Base-by-base conservation (phyloP, 2,113 vertebrate genomes). In the Pseudorectes ferrugineus region DNA sequence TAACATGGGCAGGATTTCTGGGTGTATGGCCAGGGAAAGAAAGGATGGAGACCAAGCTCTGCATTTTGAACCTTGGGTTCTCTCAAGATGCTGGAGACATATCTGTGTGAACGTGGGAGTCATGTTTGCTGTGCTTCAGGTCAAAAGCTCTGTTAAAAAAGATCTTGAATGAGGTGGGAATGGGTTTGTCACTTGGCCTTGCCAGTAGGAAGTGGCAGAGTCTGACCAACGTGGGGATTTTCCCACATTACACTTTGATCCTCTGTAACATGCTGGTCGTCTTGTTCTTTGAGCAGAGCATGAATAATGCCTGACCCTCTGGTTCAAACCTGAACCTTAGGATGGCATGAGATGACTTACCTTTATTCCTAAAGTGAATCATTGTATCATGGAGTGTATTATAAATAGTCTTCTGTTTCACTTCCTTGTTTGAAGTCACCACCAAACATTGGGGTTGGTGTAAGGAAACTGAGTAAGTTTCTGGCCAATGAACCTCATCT, bases 261-360 rank as follows among this genome's bases (percentile, higher is more conserved):
- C 25, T 63, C 75, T 3, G 0, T 70, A 65, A 36, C 0, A 0
- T 10, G 20, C n/a, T 52, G 46, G 21, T 59, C 0, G 0, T 55
- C 58, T 26, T 29, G 21, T 80, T 85, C 42, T 80, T 83, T 0
- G 0, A 70, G 73, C 38, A 77, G 68, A 71, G 28, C 6, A 0
- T 48, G 68, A 81, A 17, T 49, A 61, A 66, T 54, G 26, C 8
- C 35, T 51, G 29, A 82, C 28, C 15, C 1, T 1, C 36, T 89
- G 35, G 16, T 61, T 90, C 5, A 4, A 54, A 52, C 55, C 58
- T 66, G 70, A 76, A 29, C 51, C 42, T 38, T 35, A 75, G 54
- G 58, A 22, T 28, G 26, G 21, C 18, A 11, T 9, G n/a, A 58
- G 42, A n/a, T 74, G 19, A 72, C 40, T 85, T 74, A 25, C 84